Conservation (phyloP, 1,140 invertebrate genomes). For the Batillaria attramentaria region DNA sequence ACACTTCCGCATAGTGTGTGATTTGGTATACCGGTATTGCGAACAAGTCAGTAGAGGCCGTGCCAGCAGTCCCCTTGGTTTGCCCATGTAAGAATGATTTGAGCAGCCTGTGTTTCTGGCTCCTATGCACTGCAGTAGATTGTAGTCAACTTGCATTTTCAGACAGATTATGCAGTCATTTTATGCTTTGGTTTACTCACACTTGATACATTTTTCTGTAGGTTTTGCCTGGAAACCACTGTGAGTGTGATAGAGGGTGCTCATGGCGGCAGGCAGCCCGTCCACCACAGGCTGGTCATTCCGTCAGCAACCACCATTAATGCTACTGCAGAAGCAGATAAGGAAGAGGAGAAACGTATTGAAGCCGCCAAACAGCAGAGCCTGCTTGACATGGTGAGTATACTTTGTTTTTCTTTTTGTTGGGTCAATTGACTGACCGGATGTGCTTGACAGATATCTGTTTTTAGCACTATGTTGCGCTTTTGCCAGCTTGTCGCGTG, state of each 20-base stretch:
- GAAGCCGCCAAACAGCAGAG: constrained; percentile 53
- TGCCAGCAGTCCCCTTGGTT: no score
- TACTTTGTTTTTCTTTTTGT: background rate
- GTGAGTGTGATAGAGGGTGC: constrained; percentile 51
- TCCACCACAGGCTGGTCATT: constrained; percentile 34
- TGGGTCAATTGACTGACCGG: no score
- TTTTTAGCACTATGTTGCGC: no score
- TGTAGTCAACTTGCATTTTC: background rate
- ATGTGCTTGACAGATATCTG: no score
- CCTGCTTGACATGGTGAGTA: constrained; percentile 51
- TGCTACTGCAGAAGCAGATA: background rate
- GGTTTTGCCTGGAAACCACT: constrained; percentile 58
- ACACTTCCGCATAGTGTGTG: no score
- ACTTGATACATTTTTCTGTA: constrained; percentile 29
- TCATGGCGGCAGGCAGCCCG: constrained; percentile 34
- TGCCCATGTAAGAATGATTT: no score
- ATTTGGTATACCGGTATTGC: no score
- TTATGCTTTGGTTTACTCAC: background rate
- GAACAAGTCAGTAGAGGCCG: no score
- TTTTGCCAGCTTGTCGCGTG: no score
- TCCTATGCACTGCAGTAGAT: background rate
- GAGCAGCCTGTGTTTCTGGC: no score
- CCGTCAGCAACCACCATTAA: background rate
- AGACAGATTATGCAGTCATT: background rate
- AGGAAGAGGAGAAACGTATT: constrained; percentile 43